Evolutionary conservation across 2,888 invertebrate species (phyloP).

Genomic region (Acanthoscelides obtectus): DNA sequence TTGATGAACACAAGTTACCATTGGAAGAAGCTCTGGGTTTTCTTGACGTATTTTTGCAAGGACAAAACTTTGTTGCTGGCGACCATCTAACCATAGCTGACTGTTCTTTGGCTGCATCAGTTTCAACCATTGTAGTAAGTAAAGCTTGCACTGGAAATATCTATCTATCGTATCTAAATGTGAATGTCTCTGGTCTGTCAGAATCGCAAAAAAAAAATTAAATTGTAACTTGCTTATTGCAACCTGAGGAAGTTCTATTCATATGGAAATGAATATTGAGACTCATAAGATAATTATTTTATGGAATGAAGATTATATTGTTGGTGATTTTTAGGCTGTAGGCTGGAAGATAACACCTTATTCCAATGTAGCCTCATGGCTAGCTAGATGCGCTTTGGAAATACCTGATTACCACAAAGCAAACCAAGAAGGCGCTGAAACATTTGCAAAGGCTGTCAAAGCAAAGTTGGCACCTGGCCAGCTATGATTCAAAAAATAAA

Average conservation of each 20-base stretch:
- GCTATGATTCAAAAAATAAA: conserved; percentile 15
- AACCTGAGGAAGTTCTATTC: too few species aligned
- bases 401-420: conserved; percentile 56
- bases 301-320: too few species aligned
- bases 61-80: conserved; percentile 58
- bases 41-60: conserved; percentile 55
- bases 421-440: conserved; percentile 56
- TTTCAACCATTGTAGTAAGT: conserved; percentile 55
- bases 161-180: too few species aligned
- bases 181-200: too few species aligned
- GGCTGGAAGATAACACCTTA: conserved; percentile 57
- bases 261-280: too few species aligned
- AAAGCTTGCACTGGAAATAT: neutral
- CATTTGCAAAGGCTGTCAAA: conserved; percentile 55
- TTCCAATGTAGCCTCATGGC: conserved; percentile 57
- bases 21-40: conserved; percentile 57
- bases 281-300: too few species aligned
- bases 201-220: too few species aligned
- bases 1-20: conserved; percentile 51
- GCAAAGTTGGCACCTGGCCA: conserved; percentile 51
- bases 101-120: conserved; percentile 54
- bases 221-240: too few species aligned
- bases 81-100: conserved; percentile 62
- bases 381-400: conserved; percentile 51
- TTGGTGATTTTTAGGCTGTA: conserved; percentile 50